phyloP scores from a whole-genome alignment of 2,797 vertebrate species.

The Salmo trutta region DNA sequence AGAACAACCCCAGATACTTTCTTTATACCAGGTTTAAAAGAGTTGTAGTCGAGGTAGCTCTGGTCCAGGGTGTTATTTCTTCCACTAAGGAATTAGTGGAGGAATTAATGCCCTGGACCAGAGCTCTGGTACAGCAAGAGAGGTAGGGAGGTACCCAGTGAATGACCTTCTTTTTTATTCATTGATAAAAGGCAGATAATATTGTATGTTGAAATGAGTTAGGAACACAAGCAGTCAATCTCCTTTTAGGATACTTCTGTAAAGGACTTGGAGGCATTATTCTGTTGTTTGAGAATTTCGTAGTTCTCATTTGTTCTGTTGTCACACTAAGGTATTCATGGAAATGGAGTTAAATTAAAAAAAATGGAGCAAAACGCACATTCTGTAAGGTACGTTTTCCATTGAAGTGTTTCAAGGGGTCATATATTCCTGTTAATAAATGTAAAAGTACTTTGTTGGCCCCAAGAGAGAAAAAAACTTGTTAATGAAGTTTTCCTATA shows the following conservation, averaged over 20 bases:
- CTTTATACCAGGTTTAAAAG: not conserved
- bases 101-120: not conserved
- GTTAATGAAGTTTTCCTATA: not conserved
- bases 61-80: too few relatives aligned
- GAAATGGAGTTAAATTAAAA: not conserved
- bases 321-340: not conserved
- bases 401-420: not conserved
- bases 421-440: not conserved
- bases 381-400: not conserved
- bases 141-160: not conserved
- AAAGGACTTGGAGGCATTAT: not conserved
- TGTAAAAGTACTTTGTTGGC: not conserved
- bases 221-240: slow-evolving; percentile 2
- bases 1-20: slow-evolving; percentile 8
- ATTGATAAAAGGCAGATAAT: slow-evolving; percentile 31
- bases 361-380: not conserved
- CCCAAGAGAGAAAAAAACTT: not conserved
- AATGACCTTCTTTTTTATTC: not conserved
- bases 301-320: not conserved
- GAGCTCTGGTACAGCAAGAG: not conserved
- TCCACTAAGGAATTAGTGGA: too few relatives aligned
- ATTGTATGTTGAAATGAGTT: slow-evolving; percentile 37
- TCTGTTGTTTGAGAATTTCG: too few relatives aligned
- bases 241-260: not conserved
- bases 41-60: too few relatives aligned